Evolutionary conservation across 2,113 vertebrate species (phyloP).

Genomic region (Cottus gobio): DNA sequence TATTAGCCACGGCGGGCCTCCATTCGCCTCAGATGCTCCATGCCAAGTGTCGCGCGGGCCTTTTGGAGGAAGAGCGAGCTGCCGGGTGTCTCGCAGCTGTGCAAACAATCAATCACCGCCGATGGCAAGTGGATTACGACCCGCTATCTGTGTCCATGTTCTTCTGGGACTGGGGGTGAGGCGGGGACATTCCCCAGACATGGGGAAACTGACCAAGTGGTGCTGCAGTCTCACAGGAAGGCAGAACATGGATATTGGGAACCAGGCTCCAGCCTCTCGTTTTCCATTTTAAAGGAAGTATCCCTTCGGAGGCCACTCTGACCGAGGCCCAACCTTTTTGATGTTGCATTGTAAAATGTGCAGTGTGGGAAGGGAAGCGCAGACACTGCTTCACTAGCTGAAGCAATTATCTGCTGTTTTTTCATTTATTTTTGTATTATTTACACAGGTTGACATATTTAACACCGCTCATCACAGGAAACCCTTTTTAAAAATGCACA

Average conservation of each 20-base stretch:
- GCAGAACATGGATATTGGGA: slow-evolving; percentile 32
- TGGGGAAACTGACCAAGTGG: slow-evolving; percentile 55
- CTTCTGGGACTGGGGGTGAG: slow-evolving; percentile 56
- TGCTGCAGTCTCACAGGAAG: slow-evolving; percentile 42
- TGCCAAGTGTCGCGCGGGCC: slow-evolving; percentile 21
- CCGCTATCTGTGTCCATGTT: slow-evolving; percentile 67
- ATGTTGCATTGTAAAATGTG: slow-evolving; percentile 36
- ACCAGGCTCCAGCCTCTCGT: no score
- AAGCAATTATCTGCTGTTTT: slow-evolving; percentile 42
- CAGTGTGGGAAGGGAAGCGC: background rate
- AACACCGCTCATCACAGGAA: background rate
- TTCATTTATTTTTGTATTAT: no score
- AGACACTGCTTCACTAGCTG: slow-evolving; percentile 22
- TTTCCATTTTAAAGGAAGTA: no score
- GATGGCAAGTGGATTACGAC: slow-evolving; percentile 74
- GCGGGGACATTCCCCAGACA: slow-evolving; percentile 28
- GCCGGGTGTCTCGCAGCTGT: slow-evolving; percentile 49
- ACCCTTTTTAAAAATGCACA: background rate
- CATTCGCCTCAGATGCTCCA: background rate
- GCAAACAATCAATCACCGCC: slow-evolving; percentile 77
- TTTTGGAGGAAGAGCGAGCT: slow-evolving; percentile 8
- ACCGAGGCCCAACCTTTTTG: no score
- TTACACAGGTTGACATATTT: background rate
- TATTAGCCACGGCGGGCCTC: background rate
- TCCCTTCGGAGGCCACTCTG: no score